phyloP scores from a whole-genome alignment of 2,797 vertebrate species.

The Perodicticus potto region DNA sequence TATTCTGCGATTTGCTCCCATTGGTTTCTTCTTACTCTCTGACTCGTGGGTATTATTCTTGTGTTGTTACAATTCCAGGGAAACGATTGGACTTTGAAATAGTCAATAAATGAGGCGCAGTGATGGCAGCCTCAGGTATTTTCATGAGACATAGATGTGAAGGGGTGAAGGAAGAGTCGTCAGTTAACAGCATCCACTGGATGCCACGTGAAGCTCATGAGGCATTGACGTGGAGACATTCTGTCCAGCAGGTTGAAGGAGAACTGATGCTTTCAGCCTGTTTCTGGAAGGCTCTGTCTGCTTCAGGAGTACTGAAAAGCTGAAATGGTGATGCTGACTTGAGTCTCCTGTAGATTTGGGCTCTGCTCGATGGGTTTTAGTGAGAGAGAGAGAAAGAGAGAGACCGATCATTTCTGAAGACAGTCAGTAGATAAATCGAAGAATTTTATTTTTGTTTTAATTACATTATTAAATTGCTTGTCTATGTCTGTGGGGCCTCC shows the following conservation, averaged over 20 bases:
- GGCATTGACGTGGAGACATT: background rate
- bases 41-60: background rate
- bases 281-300: background rate
- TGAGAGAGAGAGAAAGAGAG: background rate
- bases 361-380: background rate
- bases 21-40: background rate
- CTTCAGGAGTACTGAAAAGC: background rate
- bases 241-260: accelerated
- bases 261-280: background rate
- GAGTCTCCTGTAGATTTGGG: background rate
- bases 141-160: background rate
- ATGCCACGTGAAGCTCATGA: background rate
- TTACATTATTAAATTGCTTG: background rate
- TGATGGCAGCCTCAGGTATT: background rate
- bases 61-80: slow-evolving; percentile 55
- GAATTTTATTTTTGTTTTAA: slow-evolving; percentile 14
- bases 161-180: too few species aligned
- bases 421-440: background rate
- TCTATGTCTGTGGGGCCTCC: background rate
- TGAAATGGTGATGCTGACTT: background rate
- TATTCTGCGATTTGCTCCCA: background rate
- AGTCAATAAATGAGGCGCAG: background rate
- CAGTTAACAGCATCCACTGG: background rate
- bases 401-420: background rate
- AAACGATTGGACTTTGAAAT: slow-evolving; percentile 31